Base-by-base conservation (phyloP, 2,113 vertebrate genomes). In the Chloebia gouldiae region DNA sequence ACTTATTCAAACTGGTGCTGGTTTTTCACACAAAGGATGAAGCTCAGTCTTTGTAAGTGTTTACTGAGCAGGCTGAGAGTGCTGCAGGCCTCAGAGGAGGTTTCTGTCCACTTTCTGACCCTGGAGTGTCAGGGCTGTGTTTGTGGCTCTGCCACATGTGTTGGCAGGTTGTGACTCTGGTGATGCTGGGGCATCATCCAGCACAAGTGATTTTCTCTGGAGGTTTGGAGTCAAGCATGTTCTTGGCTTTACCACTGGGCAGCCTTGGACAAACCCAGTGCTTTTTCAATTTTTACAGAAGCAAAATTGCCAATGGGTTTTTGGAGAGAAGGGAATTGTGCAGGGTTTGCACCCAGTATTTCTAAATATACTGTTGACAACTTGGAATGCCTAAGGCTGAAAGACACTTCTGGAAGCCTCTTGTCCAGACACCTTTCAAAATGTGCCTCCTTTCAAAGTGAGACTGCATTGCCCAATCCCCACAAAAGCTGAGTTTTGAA, bases 111-210 rank as follows among this genome's bases (percentile, higher is more conserved):
- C 7, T 53, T 11, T 30, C 10, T 53, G 51, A 7, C 51, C 18
- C 33, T 17, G 80, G 11, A 13, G 24, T 6, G 10, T 19, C 13
- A 12, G 57, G 51, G 44, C 17, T 5, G 5, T 57, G 42, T 25
- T 47, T 14, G 0, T 18, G 42, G 35, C 40, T 6, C 18, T 40
- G 39, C 10, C 19, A 3, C 9, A 4, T 15, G 25, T 10, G 25
- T 6, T 53, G 56, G 70, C 33, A 37, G n/a, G 6, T 9, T 0
- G 5, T 19, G 20, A 9, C 51, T 44, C 71, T 40, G 71, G 70
- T 40, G 60, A 15, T 27, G 24, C 15, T n/a, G 44, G 69, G 49
- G 11, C 6, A 6, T 40, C 49, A 22, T 4, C 54, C 21, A 3
- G 31, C 57, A 56, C 54, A 30, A 9, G 1, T 12, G 28, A 7